Conservation (phyloP, 2,888 invertebrate genomes). For the Pseudoips prasinana region DNA sequence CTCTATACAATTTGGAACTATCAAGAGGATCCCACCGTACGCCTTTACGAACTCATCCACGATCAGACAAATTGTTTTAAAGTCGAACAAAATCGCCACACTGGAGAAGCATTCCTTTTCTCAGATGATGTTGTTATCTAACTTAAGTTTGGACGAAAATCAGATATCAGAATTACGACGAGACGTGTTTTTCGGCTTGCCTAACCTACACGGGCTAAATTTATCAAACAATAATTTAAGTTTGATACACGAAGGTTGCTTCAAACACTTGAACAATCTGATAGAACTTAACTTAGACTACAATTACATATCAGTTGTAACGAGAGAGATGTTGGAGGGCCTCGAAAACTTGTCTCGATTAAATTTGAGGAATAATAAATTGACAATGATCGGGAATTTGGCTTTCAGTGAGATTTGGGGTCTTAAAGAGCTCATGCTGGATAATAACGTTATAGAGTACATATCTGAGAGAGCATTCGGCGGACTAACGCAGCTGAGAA, state of each 20-base stretch:
- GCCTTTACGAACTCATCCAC: slow-evolving; percentile 89
- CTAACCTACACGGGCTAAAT: slow-evolving; percentile 86
- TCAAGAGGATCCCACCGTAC: slow-evolving; percentile 86
- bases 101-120: slow-evolving; percentile 87
- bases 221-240: slow-evolving; percentile 93
- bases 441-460: slow-evolving; percentile 85
- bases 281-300: slow-evolving; percentile 89
- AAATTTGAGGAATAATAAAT: slow-evolving; percentile 87
- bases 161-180: slow-evolving; percentile 87
- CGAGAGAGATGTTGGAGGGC: slow-evolving; percentile 89
- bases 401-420: slow-evolving; percentile 90
- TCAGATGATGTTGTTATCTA: slow-evolving; percentile 86
- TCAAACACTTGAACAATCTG: slow-evolving; percentile 87
- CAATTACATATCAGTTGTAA: slow-evolving; percentile 88
- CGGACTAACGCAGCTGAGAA: slow-evolving; percentile 86
- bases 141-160: slow-evolving; percentile 88
- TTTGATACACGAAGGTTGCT: slow-evolving; percentile 92
- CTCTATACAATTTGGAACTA: slow-evolving; percentile 87
- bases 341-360: slow-evolving; percentile 86
- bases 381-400: slow-evolving; percentile 89
- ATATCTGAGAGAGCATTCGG: slow-evolving; percentile 90
- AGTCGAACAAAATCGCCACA: slow-evolving; percentile 85
- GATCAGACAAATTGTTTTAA: slow-evolving; percentile 85
- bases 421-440: slow-evolving; percentile 85
- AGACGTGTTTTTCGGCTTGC: slow-evolving; percentile 88